Evolutionary conservation across 2,888 invertebrate species (phyloP), one percentile per base, ranked within the genome.

Genomic region (Pilophorus perplexus): DNA sequence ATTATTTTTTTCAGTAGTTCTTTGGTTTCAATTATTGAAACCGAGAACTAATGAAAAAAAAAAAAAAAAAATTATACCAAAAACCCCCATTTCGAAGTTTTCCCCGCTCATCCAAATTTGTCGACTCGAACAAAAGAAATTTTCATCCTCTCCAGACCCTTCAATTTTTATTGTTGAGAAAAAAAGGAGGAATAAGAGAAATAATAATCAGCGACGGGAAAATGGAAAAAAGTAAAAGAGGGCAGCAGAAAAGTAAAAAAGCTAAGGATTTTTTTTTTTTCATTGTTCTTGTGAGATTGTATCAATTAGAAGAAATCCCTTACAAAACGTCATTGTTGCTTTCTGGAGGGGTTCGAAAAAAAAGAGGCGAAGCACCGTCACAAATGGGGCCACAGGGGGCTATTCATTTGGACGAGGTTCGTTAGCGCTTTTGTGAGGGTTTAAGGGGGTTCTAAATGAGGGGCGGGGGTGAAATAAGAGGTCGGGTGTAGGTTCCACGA

Each of bases 261-360:
- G 38, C 25, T 22, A 4, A 3, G 22, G 6, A 10, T 33, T 52
- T 52, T 52, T 38, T 55, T 59, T 3, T 25, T 20, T 14, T 59
- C 52, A 40, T 64, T 64, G 64, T 64, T 50, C 54, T 65, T 65
- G 16, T 14, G 54, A 65, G 64, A 65, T 65, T 65, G 64, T 54
- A 54, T 54, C 64, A 65, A 65, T 65, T 65, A 65, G 54, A 65
- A 65, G 23, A 54, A 54, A 65, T 65, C 54, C 64, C 27, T 65
- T 52, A 65, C n/a, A 65, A 65, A 65, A 65, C 42, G 52, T 40
- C 54, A 65, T 65, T 65, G 64, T 65, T 52, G 44, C 52, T 50
- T 37, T 44, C 10, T 20, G 22, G 37, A 38, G n/a, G n/a, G 38
- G 16, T 6, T 25, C 14, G 64, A 33, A 60, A 55, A 55, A 22